Evolutionary conservation across 2,797 vertebrate species (phyloP), one percentile per base, ranked within the genome.

Genomic region (Sciurus vulgaris): DNA sequence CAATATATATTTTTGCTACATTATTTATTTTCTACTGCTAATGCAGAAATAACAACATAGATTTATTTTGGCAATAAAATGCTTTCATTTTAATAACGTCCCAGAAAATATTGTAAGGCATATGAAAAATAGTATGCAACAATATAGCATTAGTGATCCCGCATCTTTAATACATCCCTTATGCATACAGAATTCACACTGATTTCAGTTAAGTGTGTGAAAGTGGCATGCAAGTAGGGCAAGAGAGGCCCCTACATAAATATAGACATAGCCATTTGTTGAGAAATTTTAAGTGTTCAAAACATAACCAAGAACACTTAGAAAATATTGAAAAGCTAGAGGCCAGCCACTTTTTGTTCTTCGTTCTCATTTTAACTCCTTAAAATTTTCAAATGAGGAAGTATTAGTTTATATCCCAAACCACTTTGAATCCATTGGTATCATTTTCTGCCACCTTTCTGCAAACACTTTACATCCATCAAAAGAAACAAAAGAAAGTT

Each of bases 71-170:
- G 97, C 22, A 70, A 96, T 97, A 95, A 91, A 93, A 79, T 41
- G 10, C 83, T 92, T 94, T 97, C 63, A 33, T 91, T 95, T 96
- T 95, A 77, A 96, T 98, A 98, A 97, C 2, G n/a, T 97, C 70
- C 84, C 97, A 98, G 98, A 98, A 97, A 97, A 41, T 93, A 73
- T 0, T 87, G 2, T 97, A 97, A 98, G 97, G 97, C 97, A 95
- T 98, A 76, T 96, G 92, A 98, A 83, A 93, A 93, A 79, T 94
- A 85, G 94, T 85, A 69, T 61, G 91, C 70, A 97, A 96, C 79
- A 70, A 20, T 83, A 86, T 51, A 13, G 95, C 89, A 18, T 86
- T 92, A 97, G 96, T 95, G 81, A 94, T 91, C 95, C 91, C 54
- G 76, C 86, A 56, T 95, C 82, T 89, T 93, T 85, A 78, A 89